Evolutionary conservation across 2,797 vertebrate genomes (phyloP), one percentile per base, ranked within the genome.

Genomic region (Urophycis tenuis): DNA sequence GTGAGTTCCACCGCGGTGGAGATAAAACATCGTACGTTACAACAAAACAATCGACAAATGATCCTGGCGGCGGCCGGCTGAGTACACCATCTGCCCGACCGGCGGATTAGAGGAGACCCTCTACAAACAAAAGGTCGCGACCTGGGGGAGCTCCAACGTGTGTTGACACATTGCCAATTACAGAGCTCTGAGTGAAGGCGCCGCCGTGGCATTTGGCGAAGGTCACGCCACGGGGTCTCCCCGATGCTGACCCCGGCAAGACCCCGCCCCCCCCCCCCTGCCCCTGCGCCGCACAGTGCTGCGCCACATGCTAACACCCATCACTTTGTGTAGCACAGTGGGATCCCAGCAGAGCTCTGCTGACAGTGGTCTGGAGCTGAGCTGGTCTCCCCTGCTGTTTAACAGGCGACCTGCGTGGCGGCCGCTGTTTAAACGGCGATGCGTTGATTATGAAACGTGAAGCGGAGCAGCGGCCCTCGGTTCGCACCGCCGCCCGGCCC

Each of bases 101-200:
- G 1, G 60, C 25, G 12, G 15, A 67, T 67, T 10, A 29, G 29
- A 29, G n/a, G n/a, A 67, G 60, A 12, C 9, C 60, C 60, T 67
- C 60, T 12, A 7, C 60, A 25, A 67, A 67, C 60, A 29, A 29
- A 67, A 67, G 60, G 60, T 67, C 25, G 15, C 10, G 25, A 67
- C 25, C 60, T 29, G 60, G 53, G 25, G 29, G 29, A 11, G 60
- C 29, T 25, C 25, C n/a, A 12, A 67, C 29, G 60, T 11, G n/a
- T 67, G n/a, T 67, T 67, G 60, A 67, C 60, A 67, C 60, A 67
- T 29, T 14, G 60, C 60, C 60, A 67, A 67, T 67, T 67, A 64
- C 53, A 64, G 53, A 10, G 60, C n/a, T 67, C 29, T 29, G 60
- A 67, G 60, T 67, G 60, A 67, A 67, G 60, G 25, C 60, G 2